phyloP scores from a whole-genome alignment of 1,140 invertebrate genomes.

The Drosophila jambulina region DNA sequence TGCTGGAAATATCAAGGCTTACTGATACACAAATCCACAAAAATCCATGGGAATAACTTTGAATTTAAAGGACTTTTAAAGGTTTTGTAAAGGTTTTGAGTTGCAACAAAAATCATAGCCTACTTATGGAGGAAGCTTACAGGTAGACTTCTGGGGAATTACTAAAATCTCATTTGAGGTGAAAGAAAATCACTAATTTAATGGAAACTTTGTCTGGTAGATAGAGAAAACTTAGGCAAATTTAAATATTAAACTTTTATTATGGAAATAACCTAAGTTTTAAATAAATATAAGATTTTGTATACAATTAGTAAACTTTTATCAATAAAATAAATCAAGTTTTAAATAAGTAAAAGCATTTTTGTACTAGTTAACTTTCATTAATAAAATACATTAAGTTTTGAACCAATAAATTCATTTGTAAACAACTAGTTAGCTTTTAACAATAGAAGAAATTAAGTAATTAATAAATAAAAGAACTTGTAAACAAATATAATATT shows the following conservation, averaged over 20 bases:
- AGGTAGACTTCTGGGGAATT: neutral
- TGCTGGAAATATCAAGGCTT: neutral
- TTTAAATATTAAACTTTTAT: too few species aligned
- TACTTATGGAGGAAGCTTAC: neutral
- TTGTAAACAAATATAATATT: too few species aligned
- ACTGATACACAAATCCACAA: too few species aligned
- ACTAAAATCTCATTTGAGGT: neutral
- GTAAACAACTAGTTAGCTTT: too few species aligned
- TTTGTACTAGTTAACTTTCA: too few species aligned
- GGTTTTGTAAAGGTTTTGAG: too few species aligned
- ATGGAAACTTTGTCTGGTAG: neutral
- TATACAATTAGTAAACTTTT: neutral
- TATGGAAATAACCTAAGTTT: neutral
- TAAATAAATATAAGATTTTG: neutral
- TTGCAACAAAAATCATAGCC: neutral
- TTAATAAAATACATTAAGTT: neutral
- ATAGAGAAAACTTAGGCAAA: neutral
- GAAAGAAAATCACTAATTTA: neutral
- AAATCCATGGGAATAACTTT: neutral
- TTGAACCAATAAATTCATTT: too few species aligned
- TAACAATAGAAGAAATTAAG: too few species aligned
- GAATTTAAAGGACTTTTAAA: neutral
- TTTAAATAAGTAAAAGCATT: neutral
- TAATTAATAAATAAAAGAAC: too few species aligned
- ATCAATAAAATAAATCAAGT: neutral